Base-by-base conservation (phyloP, 2,113 vertebrate species). In the Triplophysa siluroides region DNA sequence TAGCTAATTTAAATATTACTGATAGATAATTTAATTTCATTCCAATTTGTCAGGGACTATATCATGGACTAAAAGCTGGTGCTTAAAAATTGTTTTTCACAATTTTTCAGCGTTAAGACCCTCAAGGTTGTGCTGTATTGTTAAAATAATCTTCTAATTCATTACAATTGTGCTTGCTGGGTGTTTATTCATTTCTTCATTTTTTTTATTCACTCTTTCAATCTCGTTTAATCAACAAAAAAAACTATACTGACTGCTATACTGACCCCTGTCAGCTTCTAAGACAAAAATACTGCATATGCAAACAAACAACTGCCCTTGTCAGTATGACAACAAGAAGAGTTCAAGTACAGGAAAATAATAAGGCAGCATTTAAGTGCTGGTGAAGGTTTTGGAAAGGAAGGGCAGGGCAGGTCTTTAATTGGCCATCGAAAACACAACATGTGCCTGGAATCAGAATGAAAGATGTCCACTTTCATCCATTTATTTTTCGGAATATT, bases 381-480 rank as follows among this genome's bases (percentile, higher is more conserved):
- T 85, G 87, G 84, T 76, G 84, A 89, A 88, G 83, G 80, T 84
- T 83, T 86, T 88, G 83, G 85, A 87, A 84, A 85, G 86, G 83
- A 79, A 88, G 84, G 83, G 86, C 24, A 88, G 84, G 83, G 86
- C 83, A 88, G 82, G 78, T 76, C 85, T 86, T 88, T 89, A 91
- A 88, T 89, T 91, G 86, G 87, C 86, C 86, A 83, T 87, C 81
- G 87, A 83, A 38, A 88, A 90, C 90, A 89, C 85, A 64, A 87
- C 88, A 87, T 87, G 89, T 91, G 83, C 81, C 82, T 84, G 16
- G 24, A 76, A 54, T 23, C 60, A 65, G 74, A 88, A 88, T 90
- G 90, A 92, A 91, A 88, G 88, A 85, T 87, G 86, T 87, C 84
- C 85, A 88, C 86, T 90, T 90, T 91, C 7, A 52, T 90, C 89